These are phyloP conservation scores for Mesopsocus fuscifrons DNA, from an alignment of 2,888 invertebrate species.

Conservation along the genomic window DNA sequence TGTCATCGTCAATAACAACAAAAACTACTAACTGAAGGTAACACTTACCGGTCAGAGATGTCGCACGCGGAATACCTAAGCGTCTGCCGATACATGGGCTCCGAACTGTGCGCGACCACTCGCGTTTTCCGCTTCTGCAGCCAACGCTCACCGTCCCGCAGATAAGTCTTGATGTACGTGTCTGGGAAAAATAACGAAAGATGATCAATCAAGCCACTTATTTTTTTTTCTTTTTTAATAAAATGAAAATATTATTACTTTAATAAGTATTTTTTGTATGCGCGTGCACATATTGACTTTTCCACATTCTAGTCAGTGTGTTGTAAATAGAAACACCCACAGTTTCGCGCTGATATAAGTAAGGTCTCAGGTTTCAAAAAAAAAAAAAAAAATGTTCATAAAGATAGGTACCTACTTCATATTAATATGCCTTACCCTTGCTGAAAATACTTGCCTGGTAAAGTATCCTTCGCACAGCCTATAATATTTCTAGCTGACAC, in stretches of 20 bases:
- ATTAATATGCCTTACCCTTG: too few species aligned
- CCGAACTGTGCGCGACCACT: slow-evolving; percentile 58
- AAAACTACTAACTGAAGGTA: too few species aligned
- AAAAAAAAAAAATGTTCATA: too few species aligned
- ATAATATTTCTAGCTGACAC: slow-evolving; percentile 50
- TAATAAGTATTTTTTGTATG: too few species aligned
- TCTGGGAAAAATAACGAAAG: slow-evolving; percentile 33
- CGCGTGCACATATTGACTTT: too few species aligned
- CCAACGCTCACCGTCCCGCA: slow-evolving; percentile 74
- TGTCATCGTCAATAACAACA: too few species aligned
- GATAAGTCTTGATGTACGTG: slow-evolving; percentile 85
- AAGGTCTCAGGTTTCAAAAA: too few species aligned
- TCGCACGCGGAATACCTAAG: slow-evolving; percentile 50
- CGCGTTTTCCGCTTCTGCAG: slow-evolving; percentile 83
- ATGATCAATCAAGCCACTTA: not conserved
- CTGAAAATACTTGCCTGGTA: slow-evolving; percentile 33
- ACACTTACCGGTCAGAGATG: slow-evolving; percentile 23
- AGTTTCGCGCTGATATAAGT: too few species aligned
- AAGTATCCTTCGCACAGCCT: slow-evolving; percentile 43
- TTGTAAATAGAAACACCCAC: too few species aligned
- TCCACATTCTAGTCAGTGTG: too few species aligned
- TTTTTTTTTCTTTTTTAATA: too few species aligned
- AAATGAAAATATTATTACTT: not conserved
- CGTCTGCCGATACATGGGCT: slow-evolving; percentile 75
- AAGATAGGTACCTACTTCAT: too few species aligned